phyloP scores from a whole-genome alignment of 2,113 vertebrate genomes.

The Odocoileus virginianus region DNA sequence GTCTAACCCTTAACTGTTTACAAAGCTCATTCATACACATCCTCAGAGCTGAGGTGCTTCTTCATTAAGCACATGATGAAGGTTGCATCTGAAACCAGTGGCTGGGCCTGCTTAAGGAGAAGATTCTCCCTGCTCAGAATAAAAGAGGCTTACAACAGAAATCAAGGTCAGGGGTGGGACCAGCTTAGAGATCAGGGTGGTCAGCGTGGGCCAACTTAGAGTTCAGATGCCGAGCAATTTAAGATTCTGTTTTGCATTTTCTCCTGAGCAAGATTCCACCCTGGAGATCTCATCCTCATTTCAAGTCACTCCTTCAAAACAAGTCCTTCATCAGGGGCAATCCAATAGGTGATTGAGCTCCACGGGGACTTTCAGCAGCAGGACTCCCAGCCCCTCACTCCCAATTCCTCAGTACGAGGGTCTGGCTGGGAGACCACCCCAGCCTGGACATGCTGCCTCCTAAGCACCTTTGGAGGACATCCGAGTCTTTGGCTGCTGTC shows the following conservation, averaged over 20 bases:
- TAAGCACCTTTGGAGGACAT: neutral
- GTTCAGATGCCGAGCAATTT: neutral
- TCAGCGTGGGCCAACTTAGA: neutral
- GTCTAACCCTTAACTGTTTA: neutral
- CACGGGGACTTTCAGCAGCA: fast-evolving
- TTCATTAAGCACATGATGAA: neutral
- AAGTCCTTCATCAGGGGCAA: neutral
- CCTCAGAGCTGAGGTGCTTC: neutral
- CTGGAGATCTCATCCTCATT: neutral
- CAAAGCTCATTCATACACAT: neutral
- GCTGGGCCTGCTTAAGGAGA: neutral
- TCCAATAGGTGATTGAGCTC: neutral
- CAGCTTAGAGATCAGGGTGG: neutral
- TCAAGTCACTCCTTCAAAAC: neutral
- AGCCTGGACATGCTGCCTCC: neutral
- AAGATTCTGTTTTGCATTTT: neutral
- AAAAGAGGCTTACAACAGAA: neutral
- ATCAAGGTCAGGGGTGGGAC: neutral
- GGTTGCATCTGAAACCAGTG: neutral
- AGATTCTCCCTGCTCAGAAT: neutral
- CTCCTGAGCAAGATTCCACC: neutral
- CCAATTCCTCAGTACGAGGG: fast-evolving
- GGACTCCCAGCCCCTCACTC: neutral
- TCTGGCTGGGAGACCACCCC: neutral
- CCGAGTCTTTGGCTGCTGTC: neutral